Base-by-base conservation (phyloP, 1,140 invertebrate species). In the Contarinia nasturtii region DNA sequence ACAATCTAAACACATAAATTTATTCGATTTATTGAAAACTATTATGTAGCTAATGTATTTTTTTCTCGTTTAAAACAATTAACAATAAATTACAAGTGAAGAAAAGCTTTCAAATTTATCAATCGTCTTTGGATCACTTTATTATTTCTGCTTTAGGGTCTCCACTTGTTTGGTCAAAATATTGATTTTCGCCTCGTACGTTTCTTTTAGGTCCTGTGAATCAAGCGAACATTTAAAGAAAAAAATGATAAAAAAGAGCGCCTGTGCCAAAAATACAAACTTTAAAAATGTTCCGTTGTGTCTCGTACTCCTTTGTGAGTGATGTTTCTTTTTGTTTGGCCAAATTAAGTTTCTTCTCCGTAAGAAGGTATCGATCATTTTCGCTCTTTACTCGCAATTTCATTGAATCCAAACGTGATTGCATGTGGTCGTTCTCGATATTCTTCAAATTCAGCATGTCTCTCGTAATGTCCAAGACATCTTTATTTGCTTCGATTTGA, bases 361-460 rank as follows among this genome's bases (percentile, higher is more conserved):
- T 75, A 10, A 76, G 58, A 36, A 66, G 70, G 51, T 80, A 76
- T 4, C 79, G 65, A 41, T 79, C 76, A 49, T 77, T 76, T 59
- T 85, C 82, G 0, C 70, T 70, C 21, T 74, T 70, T 48, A 82
- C 77, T 57, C 75, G 75, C 8, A 66, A 58, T 53, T 82, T 79
- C 72, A 84, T 79, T 19, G 67, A 71, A 44, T 79, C 69, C 0
- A 85, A 66, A 20, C 82, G 76, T 4, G 74, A 68, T 67, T 80
- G 60, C 18, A 84, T 71, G 60, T 83, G 79, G 33, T 79, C 76
- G 3, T 82, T 74, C 67, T 86, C 82, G 50, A 77, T 69, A 52
- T 80, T 84, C 45, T 82, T 71, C 4, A 86, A 81, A 48, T 79
- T 75, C 14, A 85, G 61, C 45, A 86, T 63, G 53, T 84, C 79